Conservation (phyloP, 1,140 invertebrate species). For the Pseudomyrmex flavicornis region DNA sequence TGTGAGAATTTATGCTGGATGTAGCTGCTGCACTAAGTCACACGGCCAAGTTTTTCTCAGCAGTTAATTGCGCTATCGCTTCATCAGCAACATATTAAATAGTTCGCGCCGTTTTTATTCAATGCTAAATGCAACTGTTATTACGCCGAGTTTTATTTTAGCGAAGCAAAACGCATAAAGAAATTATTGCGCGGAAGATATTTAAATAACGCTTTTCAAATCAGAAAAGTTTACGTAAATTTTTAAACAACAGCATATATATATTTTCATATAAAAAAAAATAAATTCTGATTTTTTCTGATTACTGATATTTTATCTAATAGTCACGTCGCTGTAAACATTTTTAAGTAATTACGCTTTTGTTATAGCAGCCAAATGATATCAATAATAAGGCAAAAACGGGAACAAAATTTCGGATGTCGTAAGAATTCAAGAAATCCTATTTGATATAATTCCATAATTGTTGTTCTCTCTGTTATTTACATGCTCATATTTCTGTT, state of each 20-base stretch:
- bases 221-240: neutral
- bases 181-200: neutral
- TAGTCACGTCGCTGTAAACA: too few relatives aligned
- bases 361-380: neutral
- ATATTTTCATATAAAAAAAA: too few relatives aligned
- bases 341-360: conserved; percentile 1
- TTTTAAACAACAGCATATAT: too few relatives aligned
- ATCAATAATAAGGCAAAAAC: neutral
- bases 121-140: neutral
- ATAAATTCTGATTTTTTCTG: too few relatives aligned
- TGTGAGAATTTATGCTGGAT: conserved; percentile 62
- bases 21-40: conserved; percentile 48
- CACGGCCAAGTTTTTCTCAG: conserved; percentile 59
- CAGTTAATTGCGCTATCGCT: conserved; percentile 59
- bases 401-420: conserved; percentile 30
- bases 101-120: conserved; percentile 52
- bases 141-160: too few relatives aligned
- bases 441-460: too few relatives aligned
- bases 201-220: conserved; percentile 13
- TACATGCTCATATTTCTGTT: neutral
- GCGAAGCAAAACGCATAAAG: neutral
- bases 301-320: too few relatives aligned
- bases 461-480: conserved; percentile 2
- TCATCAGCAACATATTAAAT: conserved; percentile 56
- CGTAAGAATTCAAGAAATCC: too few relatives aligned